phyloP scores from a whole-genome alignment of 2,113 vertebrate species.

The Scomber colias region DNA sequence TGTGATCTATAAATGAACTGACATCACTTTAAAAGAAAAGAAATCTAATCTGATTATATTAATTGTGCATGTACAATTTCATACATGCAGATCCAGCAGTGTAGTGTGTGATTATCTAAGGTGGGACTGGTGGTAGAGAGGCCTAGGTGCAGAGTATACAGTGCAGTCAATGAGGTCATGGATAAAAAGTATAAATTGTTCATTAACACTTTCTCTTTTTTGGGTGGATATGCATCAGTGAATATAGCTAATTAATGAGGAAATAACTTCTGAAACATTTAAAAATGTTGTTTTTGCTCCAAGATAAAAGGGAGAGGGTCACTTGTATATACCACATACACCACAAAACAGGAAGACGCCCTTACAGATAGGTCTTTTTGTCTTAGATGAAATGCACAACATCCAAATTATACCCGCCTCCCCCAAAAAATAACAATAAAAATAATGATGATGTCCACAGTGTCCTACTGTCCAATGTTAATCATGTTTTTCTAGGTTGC shows the following conservation, averaged over 20 bases:
- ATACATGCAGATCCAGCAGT: too few species aligned
- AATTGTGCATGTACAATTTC: too few species aligned
- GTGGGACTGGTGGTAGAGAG: too few species aligned
- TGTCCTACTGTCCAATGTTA: constrained; percentile 1
- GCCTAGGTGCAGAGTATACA: too few species aligned
- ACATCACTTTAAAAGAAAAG: too few species aligned
- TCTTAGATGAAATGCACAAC: background rate
- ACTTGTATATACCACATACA: background rate
- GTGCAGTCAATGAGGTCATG: background rate
- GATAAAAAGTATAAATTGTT: background rate
- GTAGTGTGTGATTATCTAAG: too few species aligned
- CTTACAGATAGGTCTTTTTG: too few species aligned
- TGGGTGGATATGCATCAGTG: background rate
- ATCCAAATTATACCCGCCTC: too few species aligned
- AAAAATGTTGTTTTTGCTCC: background rate
- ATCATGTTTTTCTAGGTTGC: constrained; percentile 19
- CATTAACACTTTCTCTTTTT: background rate
- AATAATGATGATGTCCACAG: background rate
- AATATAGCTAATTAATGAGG: background rate
- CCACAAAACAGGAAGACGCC: background rate
- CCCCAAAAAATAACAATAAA: too few species aligned
- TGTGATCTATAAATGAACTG: too few species aligned
- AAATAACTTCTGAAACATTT: background rate
- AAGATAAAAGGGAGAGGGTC: background rate
- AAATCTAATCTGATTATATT: too few species aligned